phyloP scores from a whole-genome alignment of 2,888 invertebrate species.

The Xestia c-nigrum region DNA sequence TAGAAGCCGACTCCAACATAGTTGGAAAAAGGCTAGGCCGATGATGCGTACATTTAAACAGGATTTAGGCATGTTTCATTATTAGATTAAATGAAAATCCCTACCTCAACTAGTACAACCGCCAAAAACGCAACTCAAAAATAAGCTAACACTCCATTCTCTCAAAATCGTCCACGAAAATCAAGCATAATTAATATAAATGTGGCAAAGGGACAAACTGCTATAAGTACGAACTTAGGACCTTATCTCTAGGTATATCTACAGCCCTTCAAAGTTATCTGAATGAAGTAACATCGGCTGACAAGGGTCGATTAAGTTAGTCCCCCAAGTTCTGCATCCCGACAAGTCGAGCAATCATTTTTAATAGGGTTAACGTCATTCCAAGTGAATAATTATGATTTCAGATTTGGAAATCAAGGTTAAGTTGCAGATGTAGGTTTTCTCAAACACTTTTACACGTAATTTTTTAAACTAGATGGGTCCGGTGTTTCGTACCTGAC shows the following conservation, averaged over 20 bases:
- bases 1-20: background rate
- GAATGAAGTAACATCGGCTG: conserved; percentile 60
- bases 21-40: background rate
- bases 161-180: conserved; percentile 14
- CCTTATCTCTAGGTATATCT: conserved; percentile 57
- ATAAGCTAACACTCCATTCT: conserved; percentile 22
- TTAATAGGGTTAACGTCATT: conserved; percentile 64
- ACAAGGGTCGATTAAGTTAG: conserved; percentile 69
- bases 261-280: conserved; percentile 63
- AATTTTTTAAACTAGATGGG: no score
- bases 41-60: background rate
- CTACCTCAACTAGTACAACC: no score
- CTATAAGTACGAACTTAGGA: conserved; percentile 52
- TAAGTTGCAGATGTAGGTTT: no score
- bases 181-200: conserved; percentile 56
- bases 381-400: conserved; percentile 60
- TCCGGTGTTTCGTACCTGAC: no score
- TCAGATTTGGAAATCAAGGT: conserved; percentile 37
- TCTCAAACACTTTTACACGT: no score
- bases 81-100: background rate
- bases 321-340: conserved; percentile 56
- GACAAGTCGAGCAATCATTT: conserved; percentile 65
- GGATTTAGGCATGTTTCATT: no score
- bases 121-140: background rate
- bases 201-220: conserved; percentile 48